These are phyloP conservation scores for Brachyalestes nurse DNA, from an alignment of 2,797 vertebrate genomes.

Conservation along the genomic window DNA sequence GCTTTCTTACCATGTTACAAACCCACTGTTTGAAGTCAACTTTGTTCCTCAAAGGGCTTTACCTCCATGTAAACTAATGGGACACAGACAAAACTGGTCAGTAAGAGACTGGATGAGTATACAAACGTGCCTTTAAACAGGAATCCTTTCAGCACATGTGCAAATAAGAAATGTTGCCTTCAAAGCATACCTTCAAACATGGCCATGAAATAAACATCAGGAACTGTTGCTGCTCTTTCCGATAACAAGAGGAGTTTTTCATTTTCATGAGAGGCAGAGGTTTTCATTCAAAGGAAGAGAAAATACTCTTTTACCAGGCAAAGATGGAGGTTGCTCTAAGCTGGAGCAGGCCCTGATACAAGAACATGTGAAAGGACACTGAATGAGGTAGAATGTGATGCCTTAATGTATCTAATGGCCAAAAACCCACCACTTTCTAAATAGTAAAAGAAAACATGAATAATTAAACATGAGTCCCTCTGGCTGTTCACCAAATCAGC, in stretches of 20 bases:
- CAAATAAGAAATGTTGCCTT: slow-evolving; percentile 15
- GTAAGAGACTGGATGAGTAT: not conserved
- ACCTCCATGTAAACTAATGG: not conserved
- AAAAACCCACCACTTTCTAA: slow-evolving; percentile 16
- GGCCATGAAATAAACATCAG: slow-evolving; percentile 27
- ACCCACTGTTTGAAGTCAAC: not conserved
- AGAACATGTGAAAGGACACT: slow-evolving; percentile 5
- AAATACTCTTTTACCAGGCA: not conserved
- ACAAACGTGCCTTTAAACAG: not conserved
- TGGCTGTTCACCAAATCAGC: slow-evolving; percentile 41
- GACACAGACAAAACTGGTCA: slow-evolving; percentile 15
- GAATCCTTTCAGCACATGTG: slow-evolving; percentile 5
- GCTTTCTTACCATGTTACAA: slow-evolving; percentile 1
- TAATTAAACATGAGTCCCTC: slow-evolving; percentile 39
- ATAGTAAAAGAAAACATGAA: slow-evolving; percentile 41
- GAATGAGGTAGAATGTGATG: not conserved
- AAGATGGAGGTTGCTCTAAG: not conserved
- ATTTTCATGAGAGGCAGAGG: slow-evolving; percentile 8
- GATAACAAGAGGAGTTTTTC: not conserved
- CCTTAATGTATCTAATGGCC: not conserved
- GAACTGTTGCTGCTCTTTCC: slow-evolving; percentile 8
- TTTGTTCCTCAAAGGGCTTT: slow-evolving; percentile 17
- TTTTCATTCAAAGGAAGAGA: not conserved
- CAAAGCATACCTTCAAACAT: slow-evolving; percentile 6
- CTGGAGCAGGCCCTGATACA: not conserved